phyloP scores from a whole-genome alignment of 2,113 vertebrate genomes.

The Prionailurus bengalensis region DNA sequence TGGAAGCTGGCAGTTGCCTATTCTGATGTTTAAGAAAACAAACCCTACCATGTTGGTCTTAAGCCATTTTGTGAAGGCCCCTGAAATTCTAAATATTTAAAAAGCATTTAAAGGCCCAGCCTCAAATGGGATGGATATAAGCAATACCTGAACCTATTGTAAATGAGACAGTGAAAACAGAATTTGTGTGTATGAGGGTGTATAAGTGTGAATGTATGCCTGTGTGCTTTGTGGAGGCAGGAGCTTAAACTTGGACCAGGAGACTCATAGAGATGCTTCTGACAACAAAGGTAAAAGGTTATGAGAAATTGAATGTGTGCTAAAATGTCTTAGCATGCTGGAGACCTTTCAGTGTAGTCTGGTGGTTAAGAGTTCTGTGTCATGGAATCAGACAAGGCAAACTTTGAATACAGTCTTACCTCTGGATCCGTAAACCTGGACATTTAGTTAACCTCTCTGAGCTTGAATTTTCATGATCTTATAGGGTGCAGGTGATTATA shows the following conservation, averaged over 20 bases:
- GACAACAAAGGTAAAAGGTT: not conserved
- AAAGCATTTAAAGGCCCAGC: not conserved
- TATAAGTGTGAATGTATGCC: fast-evolving
- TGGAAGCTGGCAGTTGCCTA: not conserved
- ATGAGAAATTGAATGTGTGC: not conserved
- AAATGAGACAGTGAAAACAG: not conserved
- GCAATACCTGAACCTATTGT: not conserved
- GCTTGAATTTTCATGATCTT: conserved; percentile 17
- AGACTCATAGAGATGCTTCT: not conserved
- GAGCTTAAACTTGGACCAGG: not conserved
- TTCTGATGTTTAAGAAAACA: not conserved
- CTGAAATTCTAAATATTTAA: conserved; percentile 34
- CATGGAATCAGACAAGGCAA: not conserved
- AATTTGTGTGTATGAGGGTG: not conserved
- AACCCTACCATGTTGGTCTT: not conserved
- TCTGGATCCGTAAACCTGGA: not conserved
- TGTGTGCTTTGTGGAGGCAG: not conserved
- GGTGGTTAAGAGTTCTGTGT: not conserved
- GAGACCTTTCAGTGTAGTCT: not conserved
- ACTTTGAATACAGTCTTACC: not conserved
- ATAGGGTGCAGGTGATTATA: not conserved
- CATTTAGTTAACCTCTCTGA: not conserved
- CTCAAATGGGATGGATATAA: not conserved
- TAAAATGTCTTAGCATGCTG: not conserved
- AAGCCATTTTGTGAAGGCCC: not conserved